Base-by-base conservation (phyloP, 1,140 invertebrate species). In the Oreohelix idahoensis region DNA sequence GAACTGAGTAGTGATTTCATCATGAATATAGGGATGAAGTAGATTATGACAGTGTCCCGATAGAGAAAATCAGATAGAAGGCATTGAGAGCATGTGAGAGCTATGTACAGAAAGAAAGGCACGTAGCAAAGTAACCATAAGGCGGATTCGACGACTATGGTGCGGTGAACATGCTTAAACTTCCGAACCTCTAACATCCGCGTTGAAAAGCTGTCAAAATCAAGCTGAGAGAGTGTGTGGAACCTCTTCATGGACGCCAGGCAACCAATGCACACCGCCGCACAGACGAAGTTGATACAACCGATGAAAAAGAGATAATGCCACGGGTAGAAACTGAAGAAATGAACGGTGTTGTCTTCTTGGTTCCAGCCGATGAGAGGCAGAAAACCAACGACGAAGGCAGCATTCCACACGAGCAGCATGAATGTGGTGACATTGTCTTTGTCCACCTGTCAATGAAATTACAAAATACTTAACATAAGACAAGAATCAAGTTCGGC, bases 341-440 rank as follows among this genome's bases (percentile, higher is more conserved):
- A 87, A 26, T 81, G 49, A 63, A 85, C 86, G 0, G 78, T 63
- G 45, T 81, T 81, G 2, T 81, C 73, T n/a, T 74, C 20, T 2
- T 82, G 29, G 70, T 87, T 84, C 89, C 87, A 90, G 15, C 88
- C 88, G 70, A 90, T 88, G 32, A 87, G 86, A 1, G 90, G 89
- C 42, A 89, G 49, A 81, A 91, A 91, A 11, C 90, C 90, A 15
- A 90, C 51, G 13, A 91, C 83, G 73, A 91, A 90, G 17, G 89
- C 85, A 26, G 82, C 32, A 78, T 91, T 90, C 89, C 89, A 90
- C 26, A 90, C 32, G 13, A 90, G 70, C 66, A 90, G 84, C 84
- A 89, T 88, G 2, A 83, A 76, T 0, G 86, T 87, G 49, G 89
- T 89, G 0, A 90, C 86, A 32, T 87, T 87, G 17, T 86, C 78